These are phyloP conservation scores for Pristionchus japonicus DNA, from an alignment of 2,888 invertebrate species.

Conservation along the genomic window DNA sequence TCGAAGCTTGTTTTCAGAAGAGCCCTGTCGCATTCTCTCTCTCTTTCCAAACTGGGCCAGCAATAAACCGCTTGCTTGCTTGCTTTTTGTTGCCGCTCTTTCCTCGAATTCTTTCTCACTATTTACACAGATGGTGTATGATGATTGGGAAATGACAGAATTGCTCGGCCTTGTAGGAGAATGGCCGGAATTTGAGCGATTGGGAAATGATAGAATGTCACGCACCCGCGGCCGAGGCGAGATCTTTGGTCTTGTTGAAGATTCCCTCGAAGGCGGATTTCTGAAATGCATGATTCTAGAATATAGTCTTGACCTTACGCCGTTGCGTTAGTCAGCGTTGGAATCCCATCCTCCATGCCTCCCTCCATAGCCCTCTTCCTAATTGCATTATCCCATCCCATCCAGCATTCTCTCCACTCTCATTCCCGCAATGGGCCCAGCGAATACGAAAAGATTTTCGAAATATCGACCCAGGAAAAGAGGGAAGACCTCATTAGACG, in stretches of 20 bases:
- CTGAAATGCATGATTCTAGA: constrained; percentile 13
- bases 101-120: not conserved
- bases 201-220: not conserved
- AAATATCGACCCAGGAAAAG: not conserved
- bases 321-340: not conserved
- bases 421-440: not conserved
- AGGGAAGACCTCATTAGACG: not conserved
- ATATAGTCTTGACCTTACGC: not conserved
- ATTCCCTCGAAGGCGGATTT: constrained; percentile 44
- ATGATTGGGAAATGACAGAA: constrained; percentile 21
- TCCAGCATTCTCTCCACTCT: not conserved
- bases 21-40: not conserved
- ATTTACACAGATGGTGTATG: constrained; percentile 15
- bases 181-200: not conserved
- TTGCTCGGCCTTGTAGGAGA: not conserved
- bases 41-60: not conserved
- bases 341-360: not conserved
- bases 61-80: not conserved
- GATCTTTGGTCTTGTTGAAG: constrained; percentile 47
- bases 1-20: not conserved
- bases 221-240: constrained; percentile 38
- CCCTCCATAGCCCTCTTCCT: not conserved
- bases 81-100: not conserved
- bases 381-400: constrained; percentile 16
- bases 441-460: not conserved